These are phyloP conservation scores for Atta cephalotes DNA, from an alignment of 1,140 invertebrate genomes.

Conservation along the genomic window DNA sequence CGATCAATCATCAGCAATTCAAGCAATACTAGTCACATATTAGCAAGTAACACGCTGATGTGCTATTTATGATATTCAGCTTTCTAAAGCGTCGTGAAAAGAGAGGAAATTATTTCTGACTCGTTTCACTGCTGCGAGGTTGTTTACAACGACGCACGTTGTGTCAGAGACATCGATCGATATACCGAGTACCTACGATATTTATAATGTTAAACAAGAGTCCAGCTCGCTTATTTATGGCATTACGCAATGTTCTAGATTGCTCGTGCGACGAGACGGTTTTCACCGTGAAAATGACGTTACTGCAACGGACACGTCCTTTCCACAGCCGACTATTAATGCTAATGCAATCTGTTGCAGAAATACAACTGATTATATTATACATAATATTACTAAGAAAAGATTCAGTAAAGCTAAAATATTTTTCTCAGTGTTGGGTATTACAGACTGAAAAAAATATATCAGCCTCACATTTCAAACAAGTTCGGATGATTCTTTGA, in stretches of 20 bases:
- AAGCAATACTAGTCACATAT: constrained; percentile 33
- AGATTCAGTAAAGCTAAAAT: background rate
- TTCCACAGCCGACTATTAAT: constrained; percentile 12
- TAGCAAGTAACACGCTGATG: constrained; percentile 12
- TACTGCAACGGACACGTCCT: constrained; percentile 10
- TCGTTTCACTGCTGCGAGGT: constrained; percentile 41
- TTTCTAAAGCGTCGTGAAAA: constrained; percentile 59
- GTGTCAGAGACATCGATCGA: constrained; percentile 60
- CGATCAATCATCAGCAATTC: constrained; percentile 29
- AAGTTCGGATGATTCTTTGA: background rate
- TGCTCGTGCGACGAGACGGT: constrained; percentile 23
- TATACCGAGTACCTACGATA: constrained; percentile 41
- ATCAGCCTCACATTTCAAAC: background rate
- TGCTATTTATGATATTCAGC: constrained; percentile 50
- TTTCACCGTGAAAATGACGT: constrained; percentile 37
- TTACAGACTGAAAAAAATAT: background rate
- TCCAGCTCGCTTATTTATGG: constrained; percentile 40
- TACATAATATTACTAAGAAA: background rate
- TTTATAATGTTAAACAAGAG: constrained; percentile 52
- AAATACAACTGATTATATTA: constrained; percentile 6
- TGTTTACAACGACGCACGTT: constrained; percentile 64
- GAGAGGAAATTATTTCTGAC: constrained; percentile 63
- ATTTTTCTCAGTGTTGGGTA: background rate
- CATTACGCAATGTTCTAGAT: constrained; percentile 54
- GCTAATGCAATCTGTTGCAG: constrained; percentile 1